A percentile compares a stretch with the other conserved stretches of the same genome.
phyloP scores from a whole-genome alignment of 2,888 invertebrate genomes.

The Cepaea hortensis region DNA sequence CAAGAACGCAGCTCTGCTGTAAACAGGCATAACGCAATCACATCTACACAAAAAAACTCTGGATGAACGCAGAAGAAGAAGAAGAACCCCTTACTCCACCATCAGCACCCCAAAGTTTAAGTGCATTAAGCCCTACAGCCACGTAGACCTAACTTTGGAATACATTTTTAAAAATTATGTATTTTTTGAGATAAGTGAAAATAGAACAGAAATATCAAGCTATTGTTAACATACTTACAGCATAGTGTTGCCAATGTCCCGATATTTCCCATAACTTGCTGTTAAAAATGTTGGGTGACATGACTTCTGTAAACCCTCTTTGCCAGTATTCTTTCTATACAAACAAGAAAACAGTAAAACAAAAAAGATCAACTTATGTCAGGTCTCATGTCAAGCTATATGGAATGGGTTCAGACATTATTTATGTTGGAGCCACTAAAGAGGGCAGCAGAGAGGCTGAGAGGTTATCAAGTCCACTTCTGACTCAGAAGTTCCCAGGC shows the following conservation, averaged over 20 bases:
- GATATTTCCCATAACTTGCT: slow-evolving; percentile 97
- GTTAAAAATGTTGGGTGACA: slow-evolving; percentile 97
- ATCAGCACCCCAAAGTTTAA: not conserved
- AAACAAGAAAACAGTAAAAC: not conserved
- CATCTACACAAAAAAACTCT: too few relatives aligned
- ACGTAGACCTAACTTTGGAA: not conserved
- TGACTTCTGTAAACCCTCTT: slow-evolving; percentile 92
- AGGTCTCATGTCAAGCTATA: not conserved
- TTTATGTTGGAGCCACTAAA: too few relatives aligned
- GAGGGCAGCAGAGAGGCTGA: too few relatives aligned
- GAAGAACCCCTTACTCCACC: too few relatives aligned
- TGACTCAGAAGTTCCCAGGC: too few relatives aligned
- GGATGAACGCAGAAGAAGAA: too few relatives aligned
- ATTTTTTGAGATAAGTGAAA: too few relatives aligned
- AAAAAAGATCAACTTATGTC: too few relatives aligned
- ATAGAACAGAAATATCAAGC: not conserved
- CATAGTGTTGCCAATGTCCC: slow-evolving; percentile 98
- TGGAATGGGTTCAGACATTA: not conserved
- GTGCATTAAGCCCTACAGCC: not conserved
- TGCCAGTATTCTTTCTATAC: slow-evolving; percentile 86
- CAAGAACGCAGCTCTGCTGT: too few relatives aligned
- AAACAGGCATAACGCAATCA: too few relatives aligned
- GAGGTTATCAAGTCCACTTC: too few relatives aligned
- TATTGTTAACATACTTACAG: slow-evolving; percentile 78
- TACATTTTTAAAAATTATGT: not conserved